Evolutionary conservation across 1,140 invertebrate genomes (phyloP).

Genomic region (Papilio xuthus): DNA sequence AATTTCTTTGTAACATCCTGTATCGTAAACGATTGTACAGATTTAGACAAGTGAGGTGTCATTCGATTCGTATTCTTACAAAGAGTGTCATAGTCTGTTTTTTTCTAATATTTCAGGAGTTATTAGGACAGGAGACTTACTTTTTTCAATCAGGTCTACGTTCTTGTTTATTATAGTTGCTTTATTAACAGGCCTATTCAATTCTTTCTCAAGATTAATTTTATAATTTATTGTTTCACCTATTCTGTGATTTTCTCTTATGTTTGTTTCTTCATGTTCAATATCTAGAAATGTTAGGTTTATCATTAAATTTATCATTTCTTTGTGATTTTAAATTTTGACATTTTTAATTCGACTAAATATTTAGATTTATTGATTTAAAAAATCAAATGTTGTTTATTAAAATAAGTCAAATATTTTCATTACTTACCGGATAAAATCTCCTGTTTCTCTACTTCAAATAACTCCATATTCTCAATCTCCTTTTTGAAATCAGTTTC

Average conservation of each 20-base stretch:
- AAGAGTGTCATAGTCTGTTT: no score
- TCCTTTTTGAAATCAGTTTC: conserved; percentile 41
- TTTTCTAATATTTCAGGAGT: no score
- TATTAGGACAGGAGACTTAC: background rate
- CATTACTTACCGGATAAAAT: conserved; percentile 37
- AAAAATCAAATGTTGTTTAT: background rate
- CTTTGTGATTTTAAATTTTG: no score
- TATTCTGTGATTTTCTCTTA: background rate
- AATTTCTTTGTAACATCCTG: no score
- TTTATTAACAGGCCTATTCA: background rate
- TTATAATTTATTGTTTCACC: background rate
- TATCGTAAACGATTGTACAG: no score
- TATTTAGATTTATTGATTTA: no score
- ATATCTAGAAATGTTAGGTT: no score
- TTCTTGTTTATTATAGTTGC: background rate
- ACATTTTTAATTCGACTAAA: no score
- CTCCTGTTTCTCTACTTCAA: conserved; percentile 45
- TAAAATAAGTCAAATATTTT: background rate
- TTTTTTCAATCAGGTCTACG: background rate
- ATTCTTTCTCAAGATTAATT: background rate
- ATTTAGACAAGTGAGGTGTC: no score
- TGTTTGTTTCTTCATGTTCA: background rate
- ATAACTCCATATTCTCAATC: conserved; percentile 40
- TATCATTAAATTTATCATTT: no score
- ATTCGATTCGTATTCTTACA: no score